A percentile compares a stretch with the other conserved stretches of the same genome.
Conservation (phyloP, 2,797 vertebrate species). For the Leuciscus waleckii region DNA sequence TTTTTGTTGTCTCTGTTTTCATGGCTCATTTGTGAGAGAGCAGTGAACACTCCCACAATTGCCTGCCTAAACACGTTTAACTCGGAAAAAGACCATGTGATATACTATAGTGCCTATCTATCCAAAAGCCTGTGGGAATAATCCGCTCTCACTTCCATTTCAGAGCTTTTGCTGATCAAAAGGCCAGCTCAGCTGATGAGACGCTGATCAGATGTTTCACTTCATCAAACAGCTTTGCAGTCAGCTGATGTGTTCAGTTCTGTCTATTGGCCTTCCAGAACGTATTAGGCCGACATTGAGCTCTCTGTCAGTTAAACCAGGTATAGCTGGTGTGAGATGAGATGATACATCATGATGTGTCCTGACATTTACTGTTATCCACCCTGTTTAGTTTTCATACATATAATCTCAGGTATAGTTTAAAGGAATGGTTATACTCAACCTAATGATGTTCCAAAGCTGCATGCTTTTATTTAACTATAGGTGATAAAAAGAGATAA, state of each 20-base stretch:
- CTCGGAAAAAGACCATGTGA: background rate
- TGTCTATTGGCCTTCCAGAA: constrained; percentile 7
- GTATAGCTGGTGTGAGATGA: background rate
- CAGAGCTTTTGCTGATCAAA: constrained; percentile 52
- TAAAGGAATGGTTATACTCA: background rate
- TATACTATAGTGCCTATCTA: background rate
- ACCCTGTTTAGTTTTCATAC: background rate
- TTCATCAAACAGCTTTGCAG: constrained; percentile 27
- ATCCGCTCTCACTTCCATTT: constrained; percentile 27
- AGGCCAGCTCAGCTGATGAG: constrained; percentile 47
- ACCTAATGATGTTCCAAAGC: background rate
- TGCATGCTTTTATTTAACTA: background rate
- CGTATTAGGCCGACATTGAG: background rate
- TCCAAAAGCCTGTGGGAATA: constrained; percentile 27
- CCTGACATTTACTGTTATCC: background rate
- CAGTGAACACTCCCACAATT: background rate
- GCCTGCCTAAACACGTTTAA: constrained; percentile 40
- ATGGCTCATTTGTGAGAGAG: constrained; percentile 25
- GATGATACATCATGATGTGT: background rate
- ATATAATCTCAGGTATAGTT: background rate
- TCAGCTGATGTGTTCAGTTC: constrained; percentile 36
- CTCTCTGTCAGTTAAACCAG: background rate
- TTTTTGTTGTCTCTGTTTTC: constrained; percentile 18
- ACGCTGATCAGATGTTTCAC: constrained; percentile 54
- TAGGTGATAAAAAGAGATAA: no score